A percentile compares a stretch with the other conserved stretches of the same genome.
These are phyloP conservation scores for Spisula solida DNA, from an alignment of 2,888 invertebrate genomes.

Conservation along the genomic window DNA sequence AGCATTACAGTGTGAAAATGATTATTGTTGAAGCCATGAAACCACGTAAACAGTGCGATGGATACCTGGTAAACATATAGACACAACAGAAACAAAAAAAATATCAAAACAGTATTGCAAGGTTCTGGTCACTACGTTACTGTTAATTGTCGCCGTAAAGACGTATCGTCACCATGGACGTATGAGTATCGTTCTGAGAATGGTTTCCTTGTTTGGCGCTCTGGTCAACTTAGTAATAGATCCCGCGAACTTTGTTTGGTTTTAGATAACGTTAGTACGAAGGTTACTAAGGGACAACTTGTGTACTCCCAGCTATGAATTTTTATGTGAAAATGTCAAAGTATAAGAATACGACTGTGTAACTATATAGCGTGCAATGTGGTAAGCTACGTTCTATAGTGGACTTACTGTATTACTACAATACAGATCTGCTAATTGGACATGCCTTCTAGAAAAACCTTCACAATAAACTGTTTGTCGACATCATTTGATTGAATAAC, in stretches of 20 bases:
- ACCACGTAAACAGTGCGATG: slow-evolving; percentile 8
- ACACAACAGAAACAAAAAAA: background rate
- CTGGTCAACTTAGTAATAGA: background rate
- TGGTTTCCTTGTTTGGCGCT: background rate
- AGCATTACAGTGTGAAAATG: background rate
- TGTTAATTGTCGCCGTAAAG: background rate
- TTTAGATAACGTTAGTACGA: background rate
- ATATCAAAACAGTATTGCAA: background rate
- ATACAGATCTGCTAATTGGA: no score
- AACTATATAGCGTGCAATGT: no score
- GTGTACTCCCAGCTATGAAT: background rate
- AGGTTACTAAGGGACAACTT: background rate
- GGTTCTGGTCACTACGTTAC: background rate
- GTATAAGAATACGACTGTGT: no score
- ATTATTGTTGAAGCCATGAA: background rate
- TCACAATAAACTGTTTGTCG: no score
- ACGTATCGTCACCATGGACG: slow-evolving; percentile 22
- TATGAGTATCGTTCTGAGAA: slow-evolving; percentile 10
- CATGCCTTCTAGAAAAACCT: no score
- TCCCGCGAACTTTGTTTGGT: background rate
- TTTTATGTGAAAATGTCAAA: slow-evolving; percentile 1
- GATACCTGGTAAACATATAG: slow-evolving; percentile 25
- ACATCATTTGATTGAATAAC: no score
- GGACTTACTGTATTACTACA: no score
- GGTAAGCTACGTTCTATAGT: no score